Conservation (phyloP, 1,140 invertebrate species). For the Laupala kohalensis region DNA sequence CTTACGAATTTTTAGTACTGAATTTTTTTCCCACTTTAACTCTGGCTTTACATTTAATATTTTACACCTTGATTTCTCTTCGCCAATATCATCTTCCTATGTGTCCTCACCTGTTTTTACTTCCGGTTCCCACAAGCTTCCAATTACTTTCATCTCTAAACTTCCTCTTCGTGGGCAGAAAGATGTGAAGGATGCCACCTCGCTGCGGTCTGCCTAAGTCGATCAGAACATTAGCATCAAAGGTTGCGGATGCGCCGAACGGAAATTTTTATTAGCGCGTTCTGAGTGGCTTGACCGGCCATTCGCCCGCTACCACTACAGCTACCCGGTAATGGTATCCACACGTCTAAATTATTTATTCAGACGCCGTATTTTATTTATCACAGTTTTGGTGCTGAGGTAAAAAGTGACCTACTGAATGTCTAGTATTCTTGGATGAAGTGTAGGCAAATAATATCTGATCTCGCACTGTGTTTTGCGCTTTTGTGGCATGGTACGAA, state of each 20-base stretch:
- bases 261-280: not conserved
- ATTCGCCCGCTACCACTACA: no score
- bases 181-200: not conserved
- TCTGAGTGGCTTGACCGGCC: not conserved
- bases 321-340: no score
- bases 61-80: no score
- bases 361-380: not conserved
- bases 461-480: not conserved
- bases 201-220: not conserved
- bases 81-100: no score
- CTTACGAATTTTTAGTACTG: no score
- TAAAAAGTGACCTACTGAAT: not conserved
- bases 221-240: not conserved
- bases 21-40: no score
- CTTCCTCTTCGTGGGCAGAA: no score
- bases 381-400: not conserved
- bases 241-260: not conserved
- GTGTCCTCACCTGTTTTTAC: no score
- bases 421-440: not conserved
- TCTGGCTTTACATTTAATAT: no score
- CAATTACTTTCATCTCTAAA: no score
- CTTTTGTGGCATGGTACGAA: not conserved
- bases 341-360: not conserved
- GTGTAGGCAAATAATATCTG: not conserved
- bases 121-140: no score